phyloP scores from a whole-genome alignment of 2,113 vertebrate species.

The Nothobranchius furzeri region DNA sequence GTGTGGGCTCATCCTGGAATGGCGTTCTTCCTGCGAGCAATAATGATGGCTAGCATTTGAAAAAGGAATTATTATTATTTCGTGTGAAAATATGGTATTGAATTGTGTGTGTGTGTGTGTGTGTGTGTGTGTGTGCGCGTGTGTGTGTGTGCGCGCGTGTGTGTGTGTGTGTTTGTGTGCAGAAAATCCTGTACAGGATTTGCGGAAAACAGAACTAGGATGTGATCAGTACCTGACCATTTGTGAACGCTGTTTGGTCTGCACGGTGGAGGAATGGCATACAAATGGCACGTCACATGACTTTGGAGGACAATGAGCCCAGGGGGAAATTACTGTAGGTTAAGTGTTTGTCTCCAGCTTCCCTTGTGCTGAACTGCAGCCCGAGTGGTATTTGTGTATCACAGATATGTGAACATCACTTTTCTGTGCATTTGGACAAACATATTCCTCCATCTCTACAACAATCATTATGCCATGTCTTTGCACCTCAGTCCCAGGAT shows the following conservation, averaged over 20 bases:
- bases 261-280: constrained; percentile 47
- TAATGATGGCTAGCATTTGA: too few species aligned
- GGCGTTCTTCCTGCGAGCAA: too few species aligned
- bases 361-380: constrained; percentile 41
- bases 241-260: constrained; percentile 65
- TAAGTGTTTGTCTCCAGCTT: constrained; percentile 16
- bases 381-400: constrained; percentile 48
- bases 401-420: constrained; percentile 15
- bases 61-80: too few species aligned
- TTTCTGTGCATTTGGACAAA: constrained; percentile 7
- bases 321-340: constrained; percentile 60
- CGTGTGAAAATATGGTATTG: too few species aligned
- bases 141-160: constrained; percentile 22
- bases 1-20: too few species aligned
- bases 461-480: background rate
- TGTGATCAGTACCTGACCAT: constrained; percentile 62
- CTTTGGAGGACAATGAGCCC: constrained; percentile 60
- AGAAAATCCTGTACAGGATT: constrained; percentile 65
- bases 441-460: background rate
- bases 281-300: constrained; percentile 61
- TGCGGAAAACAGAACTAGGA: constrained; percentile 48
- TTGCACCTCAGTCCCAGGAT: background rate
- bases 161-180: constrained; percentile 13
- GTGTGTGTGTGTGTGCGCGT: constrained; percentile 17
- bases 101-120: constrained; percentile 10